phyloP scores from a whole-genome alignment of 2,797 vertebrate genomes.

The Lagodon rhomboides region DNA sequence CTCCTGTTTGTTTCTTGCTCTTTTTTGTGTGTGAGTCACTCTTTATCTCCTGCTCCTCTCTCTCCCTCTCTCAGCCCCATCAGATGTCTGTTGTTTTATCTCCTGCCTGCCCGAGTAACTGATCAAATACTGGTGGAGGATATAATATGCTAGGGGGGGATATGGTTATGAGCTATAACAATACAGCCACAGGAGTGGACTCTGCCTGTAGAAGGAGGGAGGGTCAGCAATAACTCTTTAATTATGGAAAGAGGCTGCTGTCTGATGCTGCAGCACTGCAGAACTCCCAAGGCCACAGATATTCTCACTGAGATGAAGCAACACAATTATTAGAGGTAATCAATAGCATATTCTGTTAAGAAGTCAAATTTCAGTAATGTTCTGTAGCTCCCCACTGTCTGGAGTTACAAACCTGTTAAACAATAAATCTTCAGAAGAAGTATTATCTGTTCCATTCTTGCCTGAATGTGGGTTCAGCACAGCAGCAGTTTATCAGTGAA shows the following conservation, averaged over 20 bases:
- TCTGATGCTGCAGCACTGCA: constrained; percentile 13
- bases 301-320: background rate
- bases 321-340: constrained; percentile 27
- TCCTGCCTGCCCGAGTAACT: constrained; percentile 40
- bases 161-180: constrained; percentile 53
- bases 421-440: constrained; percentile 2
- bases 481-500: background rate
- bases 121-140: constrained; percentile 48
- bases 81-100: constrained; percentile 31
- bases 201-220: constrained; percentile 30
- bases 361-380: background rate
- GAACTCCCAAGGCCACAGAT: background rate
- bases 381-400: background rate
- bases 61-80: constrained; percentile 35
- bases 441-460: background rate
- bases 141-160: constrained; percentile 44
- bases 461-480: background rate
- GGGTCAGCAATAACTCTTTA: constrained; percentile 35
- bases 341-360: constrained; percentile 1
- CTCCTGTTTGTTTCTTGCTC: constrained; percentile 30
- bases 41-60: background rate
- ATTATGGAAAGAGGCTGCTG: constrained; percentile 27
- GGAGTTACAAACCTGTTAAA: constrained; percentile 9
- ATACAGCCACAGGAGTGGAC: constrained; percentile 47
- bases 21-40: constrained; percentile 35